Conservation (phyloP, 2,888 invertebrate genomes). For the Cecidostiba fungosa region DNA sequence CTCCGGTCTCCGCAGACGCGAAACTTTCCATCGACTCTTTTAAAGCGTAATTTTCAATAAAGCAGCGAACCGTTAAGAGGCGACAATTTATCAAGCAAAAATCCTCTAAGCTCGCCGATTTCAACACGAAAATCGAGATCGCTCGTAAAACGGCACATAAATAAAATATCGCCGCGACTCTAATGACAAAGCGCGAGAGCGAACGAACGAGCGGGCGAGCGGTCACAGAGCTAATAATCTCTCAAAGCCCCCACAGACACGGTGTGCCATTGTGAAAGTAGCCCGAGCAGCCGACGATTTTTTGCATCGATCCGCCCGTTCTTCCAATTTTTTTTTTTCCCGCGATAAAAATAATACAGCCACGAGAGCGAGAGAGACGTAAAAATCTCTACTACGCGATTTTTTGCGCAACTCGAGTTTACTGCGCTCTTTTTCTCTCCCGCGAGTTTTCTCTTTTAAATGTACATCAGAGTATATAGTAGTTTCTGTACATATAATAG, state of each 20-base stretch:
- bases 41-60: neutral
- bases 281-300: constrained; percentile 9
- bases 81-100: constrained; percentile 9
- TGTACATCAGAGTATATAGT: neutral
- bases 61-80: constrained; percentile 15
- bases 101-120: constrained; percentile 43
- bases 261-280: constrained; percentile 54
- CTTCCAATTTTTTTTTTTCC: neutral
- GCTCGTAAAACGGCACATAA: constrained; percentile 51
- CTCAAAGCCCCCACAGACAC: neutral
- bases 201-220: neutral
- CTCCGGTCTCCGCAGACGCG: neutral
- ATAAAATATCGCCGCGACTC: constrained; percentile 44
- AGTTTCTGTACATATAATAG: neutral
- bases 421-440: constrained; percentile 27
- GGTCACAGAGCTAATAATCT: constrained; percentile 8
- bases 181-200: constrained; percentile 48
- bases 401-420: constrained; percentile 38
- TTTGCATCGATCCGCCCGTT: constrained; percentile 29
- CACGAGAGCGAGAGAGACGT: constrained; percentile 7
- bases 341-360: constrained; percentile 25
- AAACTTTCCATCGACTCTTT: neutral
- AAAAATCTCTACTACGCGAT: constrained; percentile 11
- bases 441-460: constrained; percentile 43
- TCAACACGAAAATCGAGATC: constrained; percentile 49